These are phyloP conservation scores for Portevinia maculata DNA, from an alignment of 2,888 invertebrate species.

Conservation along the genomic window DNA sequence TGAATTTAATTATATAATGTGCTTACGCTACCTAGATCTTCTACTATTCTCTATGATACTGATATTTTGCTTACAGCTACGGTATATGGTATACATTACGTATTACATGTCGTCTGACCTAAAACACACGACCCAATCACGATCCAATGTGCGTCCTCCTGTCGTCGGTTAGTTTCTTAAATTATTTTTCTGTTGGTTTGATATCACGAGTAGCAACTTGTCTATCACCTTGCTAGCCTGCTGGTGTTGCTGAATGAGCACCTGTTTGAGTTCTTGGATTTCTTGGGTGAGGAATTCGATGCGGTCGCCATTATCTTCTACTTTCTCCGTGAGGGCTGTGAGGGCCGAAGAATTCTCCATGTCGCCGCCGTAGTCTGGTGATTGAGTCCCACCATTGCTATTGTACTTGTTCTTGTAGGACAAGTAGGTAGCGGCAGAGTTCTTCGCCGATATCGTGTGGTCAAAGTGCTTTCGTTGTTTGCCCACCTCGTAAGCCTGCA, in stretches of 20 bases:
- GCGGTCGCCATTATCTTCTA: conserved; percentile 88
- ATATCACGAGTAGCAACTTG: conserved; percentile 82
- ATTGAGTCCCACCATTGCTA: conserved; percentile 85
- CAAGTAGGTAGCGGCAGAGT: conserved; percentile 86
- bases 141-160: conserved; percentile 19
- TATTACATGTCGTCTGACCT: conserved; percentile 1
- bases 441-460: conserved; percentile 87
- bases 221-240: conserved; percentile 83
- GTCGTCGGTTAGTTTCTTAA: conserved; percentile 78
- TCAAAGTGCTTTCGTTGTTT: conserved; percentile 89
- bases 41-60: conserved; percentile 53
- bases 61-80: conserved; percentile 24
- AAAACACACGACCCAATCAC: conserved; percentile 1
- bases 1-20: conserved; percentile 32
- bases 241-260: conserved; percentile 83
- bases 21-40: conserved; percentile 44
- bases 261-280: conserved; percentile 87
- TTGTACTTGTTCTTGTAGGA: conserved; percentile 87
- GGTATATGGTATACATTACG: background rate
- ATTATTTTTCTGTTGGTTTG: conserved; percentile 82
- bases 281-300: conserved; percentile 87
- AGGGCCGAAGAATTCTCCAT: conserved; percentile 85
- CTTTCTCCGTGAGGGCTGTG: conserved; percentile 85
- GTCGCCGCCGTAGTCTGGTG: conserved; percentile 84
- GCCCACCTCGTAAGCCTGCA: conserved; percentile 91